phyloP scores from a whole-genome alignment of 2,888 invertebrate species.

The Cryptocephalus moraei region DNA sequence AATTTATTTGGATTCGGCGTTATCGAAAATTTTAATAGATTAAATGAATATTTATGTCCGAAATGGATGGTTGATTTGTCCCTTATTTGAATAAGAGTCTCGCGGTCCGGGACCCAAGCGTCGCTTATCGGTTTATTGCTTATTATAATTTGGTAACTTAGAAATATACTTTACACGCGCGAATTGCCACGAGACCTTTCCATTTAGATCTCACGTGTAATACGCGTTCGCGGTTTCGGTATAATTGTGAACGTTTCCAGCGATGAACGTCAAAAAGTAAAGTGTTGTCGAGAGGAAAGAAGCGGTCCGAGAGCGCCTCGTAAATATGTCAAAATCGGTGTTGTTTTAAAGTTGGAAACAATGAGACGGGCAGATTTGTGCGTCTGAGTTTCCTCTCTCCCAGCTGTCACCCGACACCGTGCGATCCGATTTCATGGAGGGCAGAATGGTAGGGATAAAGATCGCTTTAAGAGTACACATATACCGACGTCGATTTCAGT shows the following conservation, averaged over 20 bases:
- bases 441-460: slow-evolving; percentile 1
- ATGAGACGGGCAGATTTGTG: slow-evolving; percentile 38
- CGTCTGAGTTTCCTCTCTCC: slow-evolving; percentile 34
- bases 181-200: too few species aligned
- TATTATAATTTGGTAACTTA: too few species aligned
- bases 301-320: slow-evolving; percentile 30
- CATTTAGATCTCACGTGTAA: too few species aligned
- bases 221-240: too few species aligned
- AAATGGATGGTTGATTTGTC: too few species aligned
- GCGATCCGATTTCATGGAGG: slow-evolving; percentile 9
- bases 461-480: background rate
- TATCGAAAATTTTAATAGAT: slow-evolving; percentile 10
- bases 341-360: slow-evolving; percentile 39
- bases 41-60: slow-evolving; percentile 9
- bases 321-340: slow-evolving; percentile 39
- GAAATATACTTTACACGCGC: too few species aligned
- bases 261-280: slow-evolving; percentile 28
- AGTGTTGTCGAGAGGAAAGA: slow-evolving; percentile 16
- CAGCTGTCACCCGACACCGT: slow-evolving; percentile 34
- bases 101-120: too few species aligned
- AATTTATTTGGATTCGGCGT: slow-evolving; percentile 8
- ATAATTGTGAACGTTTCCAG: slow-evolving; percentile 22
- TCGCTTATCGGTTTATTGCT: too few species aligned
- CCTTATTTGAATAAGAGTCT: too few species aligned
- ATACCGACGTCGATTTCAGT: background rate